phyloP scores from a whole-genome alignment of 2,888 invertebrate species.

The Heteromyza rotundicornis region DNA sequence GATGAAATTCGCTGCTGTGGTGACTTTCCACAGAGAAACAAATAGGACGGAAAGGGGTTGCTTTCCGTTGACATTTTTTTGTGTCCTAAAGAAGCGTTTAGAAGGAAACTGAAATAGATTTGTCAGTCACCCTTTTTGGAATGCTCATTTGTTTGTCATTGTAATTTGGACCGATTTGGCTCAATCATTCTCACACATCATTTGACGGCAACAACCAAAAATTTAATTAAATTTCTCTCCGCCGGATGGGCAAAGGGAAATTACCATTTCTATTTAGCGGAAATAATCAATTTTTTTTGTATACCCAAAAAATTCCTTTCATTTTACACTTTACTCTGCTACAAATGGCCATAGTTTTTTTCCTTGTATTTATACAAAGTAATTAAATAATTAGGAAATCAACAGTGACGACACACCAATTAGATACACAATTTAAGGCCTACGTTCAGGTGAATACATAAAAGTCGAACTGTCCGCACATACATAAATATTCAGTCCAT shows the following conservation, averaged over 20 bases:
- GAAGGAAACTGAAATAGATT: not conserved
- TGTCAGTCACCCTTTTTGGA: not conserved
- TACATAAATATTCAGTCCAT: too few species aligned
- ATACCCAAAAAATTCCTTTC: too few species aligned
- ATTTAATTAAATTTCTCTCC: slow-evolving; percentile 25
- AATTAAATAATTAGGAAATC: too few species aligned
- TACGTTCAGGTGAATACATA: too few species aligned
- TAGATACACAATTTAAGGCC: too few species aligned
- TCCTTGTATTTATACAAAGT: too few species aligned
- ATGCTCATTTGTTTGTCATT: slow-evolving; percentile 10
- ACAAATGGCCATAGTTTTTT: too few species aligned
- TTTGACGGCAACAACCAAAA: slow-evolving; percentile 23
- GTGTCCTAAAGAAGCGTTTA: not conserved
- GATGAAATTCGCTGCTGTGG: not conserved
- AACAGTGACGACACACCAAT: too few species aligned
- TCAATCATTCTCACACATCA: slow-evolving; percentile 24
- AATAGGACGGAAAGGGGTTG: not conserved
- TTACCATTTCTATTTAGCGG: not conserved
- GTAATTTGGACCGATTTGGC: slow-evolving; percentile 16
- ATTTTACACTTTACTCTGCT: too few species aligned
- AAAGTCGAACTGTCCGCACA: too few species aligned
- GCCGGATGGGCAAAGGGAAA: not conserved
- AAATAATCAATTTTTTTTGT: not conserved
- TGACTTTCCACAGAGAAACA: not conserved
- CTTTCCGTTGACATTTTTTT: not conserved